Percentiles rank a stretch among this genome's conserved stretches.
Evolutionary conservation across 2,113 vertebrate species (phyloP).

Genomic region (Chaetodon auriga): DNA sequence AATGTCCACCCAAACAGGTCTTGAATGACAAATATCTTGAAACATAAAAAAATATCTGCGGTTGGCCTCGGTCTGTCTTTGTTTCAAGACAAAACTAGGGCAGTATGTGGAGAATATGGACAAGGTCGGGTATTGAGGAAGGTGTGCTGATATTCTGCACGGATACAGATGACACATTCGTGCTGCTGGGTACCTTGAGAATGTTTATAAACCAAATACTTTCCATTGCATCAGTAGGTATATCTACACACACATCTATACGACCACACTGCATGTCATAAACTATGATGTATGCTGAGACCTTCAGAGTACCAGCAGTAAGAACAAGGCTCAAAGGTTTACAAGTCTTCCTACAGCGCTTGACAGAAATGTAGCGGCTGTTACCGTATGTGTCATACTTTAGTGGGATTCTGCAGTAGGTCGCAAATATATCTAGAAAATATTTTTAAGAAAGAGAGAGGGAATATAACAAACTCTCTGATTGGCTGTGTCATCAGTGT

Average conservation of each 20-base stretch:
- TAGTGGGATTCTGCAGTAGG: not conserved
- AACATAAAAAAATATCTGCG: not conserved
- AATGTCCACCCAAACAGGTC: not conserved
- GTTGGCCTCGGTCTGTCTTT: not conserved
- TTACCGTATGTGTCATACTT: not conserved
- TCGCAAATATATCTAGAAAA: not conserved
- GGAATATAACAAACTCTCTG: slow-evolving; percentile 23
- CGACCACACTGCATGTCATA: not conserved
- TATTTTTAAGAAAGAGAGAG: not conserved
- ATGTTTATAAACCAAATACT: slow-evolving; percentile 53
- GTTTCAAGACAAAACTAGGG: slow-evolving; percentile 18
- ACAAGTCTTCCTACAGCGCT: not conserved
- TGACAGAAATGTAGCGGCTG: not conserved
- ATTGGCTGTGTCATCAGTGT: slow-evolving; percentile 60
- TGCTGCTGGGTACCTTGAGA: slow-evolving; percentile 23
- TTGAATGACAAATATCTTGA: not conserved
- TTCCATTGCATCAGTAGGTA: slow-evolving; percentile 39
- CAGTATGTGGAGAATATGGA: slow-evolving; percentile 5
- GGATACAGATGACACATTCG: slow-evolving; percentile 34
- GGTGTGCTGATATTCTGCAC: slow-evolving; percentile 11
- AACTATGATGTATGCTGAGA: not conserved
- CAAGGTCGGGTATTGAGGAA: slow-evolving; percentile 25
- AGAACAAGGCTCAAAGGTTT: not conserved
- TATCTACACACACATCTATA: slow-evolving; percentile 7
- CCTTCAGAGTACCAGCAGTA: slow-evolving; percentile 11